A percentile compares a stretch with the other conserved stretches of the same genome.
phyloP scores from a whole-genome alignment of 2,113 vertebrate species.

The Hyperopisus bebe region DNA sequence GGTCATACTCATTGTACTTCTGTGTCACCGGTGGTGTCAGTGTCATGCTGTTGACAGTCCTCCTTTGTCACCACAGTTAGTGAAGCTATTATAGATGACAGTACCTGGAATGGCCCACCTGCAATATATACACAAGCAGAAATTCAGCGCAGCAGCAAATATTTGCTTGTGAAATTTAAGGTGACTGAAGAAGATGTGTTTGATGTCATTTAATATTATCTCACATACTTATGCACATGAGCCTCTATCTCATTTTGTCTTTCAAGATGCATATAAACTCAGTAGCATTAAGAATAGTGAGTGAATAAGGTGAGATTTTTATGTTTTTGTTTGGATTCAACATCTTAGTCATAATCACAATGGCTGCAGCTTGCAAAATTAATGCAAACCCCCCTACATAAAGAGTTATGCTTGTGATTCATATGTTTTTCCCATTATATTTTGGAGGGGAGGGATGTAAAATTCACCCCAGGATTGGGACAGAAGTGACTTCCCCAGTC shows the following conservation, averaged over 20 bases:
- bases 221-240: slow-evolving; percentile 18
- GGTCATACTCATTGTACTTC: slow-evolving; percentile 43
- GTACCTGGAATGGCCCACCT: slow-evolving; percentile 46
- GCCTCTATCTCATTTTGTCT: background rate
- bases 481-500: background rate
- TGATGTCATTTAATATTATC: slow-evolving; percentile 53
- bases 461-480: background rate
- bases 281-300: background rate
- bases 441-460: background rate
- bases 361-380: background rate
- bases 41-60: slow-evolving; percentile 53
- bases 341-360: background rate
- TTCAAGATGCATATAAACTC: background rate
- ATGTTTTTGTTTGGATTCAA: background rate
- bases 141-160: slow-evolving; percentile 55
- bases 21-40: slow-evolving; percentile 49
- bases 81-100: slow-evolving; percentile 51
- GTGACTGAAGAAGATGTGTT: slow-evolving; percentile 41
- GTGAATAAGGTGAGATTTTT: background rate
- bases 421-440: background rate
- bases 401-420: background rate
- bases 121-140: slow-evolving; percentile 39
- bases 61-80: slow-evolving; percentile 42
- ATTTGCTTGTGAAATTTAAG: slow-evolving; percentile 58
- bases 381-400: background rate